phyloP scores from a whole-genome alignment of 2,113 vertebrate genomes.

The Hydrochoerus hydrochaeris region DNA sequence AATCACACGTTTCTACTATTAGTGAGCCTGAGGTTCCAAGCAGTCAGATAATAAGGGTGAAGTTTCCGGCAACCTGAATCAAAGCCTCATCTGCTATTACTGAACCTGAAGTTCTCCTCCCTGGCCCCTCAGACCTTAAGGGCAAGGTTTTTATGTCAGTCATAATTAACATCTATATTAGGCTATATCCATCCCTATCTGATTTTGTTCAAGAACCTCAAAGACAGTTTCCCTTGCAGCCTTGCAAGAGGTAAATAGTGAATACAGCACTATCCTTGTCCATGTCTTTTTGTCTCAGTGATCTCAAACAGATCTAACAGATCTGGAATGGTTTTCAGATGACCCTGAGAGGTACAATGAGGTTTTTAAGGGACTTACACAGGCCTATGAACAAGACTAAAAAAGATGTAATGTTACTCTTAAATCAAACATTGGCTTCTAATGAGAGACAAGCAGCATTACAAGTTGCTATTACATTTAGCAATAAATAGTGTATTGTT shows the following conservation, averaged over 20 bases:
- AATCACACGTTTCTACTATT: not conserved
- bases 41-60: not conserved
- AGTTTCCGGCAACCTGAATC: not conserved
- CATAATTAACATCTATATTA: not conserved
- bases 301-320: not conserved
- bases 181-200: not conserved
- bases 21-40: not conserved
- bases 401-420: not conserved
- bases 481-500: not conserved
- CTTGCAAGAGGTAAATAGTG: not conserved
- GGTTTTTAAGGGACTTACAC: not conserved
- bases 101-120: not conserved
- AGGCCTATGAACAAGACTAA: not conserved
- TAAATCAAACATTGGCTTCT: not conserved
- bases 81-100: not conserved
- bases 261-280: not conserved
- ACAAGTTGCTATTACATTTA: not conserved
- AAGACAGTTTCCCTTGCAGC: not conserved
- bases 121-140: not conserved
- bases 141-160: not conserved
- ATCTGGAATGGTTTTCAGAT: not conserved
- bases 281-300: not conserved
- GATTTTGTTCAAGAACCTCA: not conserved
- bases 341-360: not conserved
- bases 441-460: not conserved